Conservation (phyloP, 2,888 invertebrate genomes). For the Philhelius pedissequus region DNA sequence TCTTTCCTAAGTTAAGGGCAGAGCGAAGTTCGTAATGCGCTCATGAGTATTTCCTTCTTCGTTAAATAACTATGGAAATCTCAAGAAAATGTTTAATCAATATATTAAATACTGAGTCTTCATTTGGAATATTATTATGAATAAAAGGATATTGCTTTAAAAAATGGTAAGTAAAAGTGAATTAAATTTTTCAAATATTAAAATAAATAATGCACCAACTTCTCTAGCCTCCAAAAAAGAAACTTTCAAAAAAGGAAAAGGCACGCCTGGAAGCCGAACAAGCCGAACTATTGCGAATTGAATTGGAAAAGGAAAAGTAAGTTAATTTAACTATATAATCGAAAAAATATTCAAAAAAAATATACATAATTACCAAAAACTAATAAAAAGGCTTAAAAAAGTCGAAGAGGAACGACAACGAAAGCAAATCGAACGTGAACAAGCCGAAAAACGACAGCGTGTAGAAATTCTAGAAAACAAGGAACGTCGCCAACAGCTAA, state of each 20-base stretch:
- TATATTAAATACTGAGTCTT: not conserved
- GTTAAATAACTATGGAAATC: constrained; percentile 27
- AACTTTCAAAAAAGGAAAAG: constrained; percentile 79
- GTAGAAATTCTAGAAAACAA: constrained; percentile 78
- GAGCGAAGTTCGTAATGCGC: not conserved
- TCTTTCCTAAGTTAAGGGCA: not conserved
- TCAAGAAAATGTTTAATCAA: constrained; percentile 30
- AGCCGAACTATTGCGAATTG: constrained; percentile 78
- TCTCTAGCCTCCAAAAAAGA: constrained; percentile 78
- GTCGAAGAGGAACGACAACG: constrained; percentile 78
- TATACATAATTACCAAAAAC: not conserved
- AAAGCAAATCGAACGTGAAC: constrained; percentile 76
- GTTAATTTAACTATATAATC: constrained; percentile 20
- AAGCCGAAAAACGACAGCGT: constrained; percentile 77
- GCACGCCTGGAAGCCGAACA: constrained; percentile 78
- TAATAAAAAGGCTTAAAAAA: constrained; percentile 73
- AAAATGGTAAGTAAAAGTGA: constrained; percentile 37
- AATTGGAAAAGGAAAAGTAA: constrained; percentile 79
- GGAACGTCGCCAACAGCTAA: constrained; percentile 75
- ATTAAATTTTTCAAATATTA: too few species aligned
- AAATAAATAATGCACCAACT: not conserved
- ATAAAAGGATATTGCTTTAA: not conserved
- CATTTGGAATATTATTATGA: not conserved
- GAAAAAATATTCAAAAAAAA: not conserved
- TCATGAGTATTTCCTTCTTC: not conserved